Evolutionary conservation across 2,888 invertebrate species (phyloP), one percentile per base, ranked within the genome.

Genomic region (Tetanocera ferruginea): DNA sequence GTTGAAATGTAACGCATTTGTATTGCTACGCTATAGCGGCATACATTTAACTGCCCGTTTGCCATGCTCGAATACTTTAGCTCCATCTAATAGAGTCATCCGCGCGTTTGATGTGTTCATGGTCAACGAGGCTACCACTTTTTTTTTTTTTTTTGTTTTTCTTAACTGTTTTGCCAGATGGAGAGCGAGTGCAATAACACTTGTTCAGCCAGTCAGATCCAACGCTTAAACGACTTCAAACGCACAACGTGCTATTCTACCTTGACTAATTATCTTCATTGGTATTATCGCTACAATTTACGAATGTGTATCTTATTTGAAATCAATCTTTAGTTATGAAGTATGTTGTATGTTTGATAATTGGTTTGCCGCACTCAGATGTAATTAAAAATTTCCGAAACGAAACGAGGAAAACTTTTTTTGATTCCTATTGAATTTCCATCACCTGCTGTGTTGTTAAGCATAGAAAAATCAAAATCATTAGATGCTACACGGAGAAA

Each of bases 41-140:
- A 23, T 28, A 23, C 23, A 28, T 57, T 23, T 23, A 57, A 28
- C 57, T 28, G 23, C 60, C 14, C 25, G 25, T 60, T 60, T 60
- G 60, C 28, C 28, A 28, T 14, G 25, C 25, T 60, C 28, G 28
- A 60, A 60, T 25, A 28, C 25, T 60, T 28, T 28, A 25, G 28
- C 60, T 60, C 28, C 60, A 60, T 60, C 60, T 60, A 60, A 60
- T 60, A 60, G 60, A 60, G 60, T 60, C 60, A 60, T 60, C 17
- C 28, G 25, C 60, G 25, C 19, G 28, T 60, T 60, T 28, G 57
- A 5, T 60, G 17, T 60, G 17, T 28, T 28, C 60, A 28, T 28
- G 60, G 28, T 5, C 60, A 60, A 25, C 14, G 25, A 60, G 60
- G 25, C 25, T 28, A 28, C 25, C 25, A 60, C 28, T 14, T 25